Evolutionary conservation across 2,797 vertebrate genomes (phyloP).

Genomic region (Lithobates sylvaticus): DNA sequence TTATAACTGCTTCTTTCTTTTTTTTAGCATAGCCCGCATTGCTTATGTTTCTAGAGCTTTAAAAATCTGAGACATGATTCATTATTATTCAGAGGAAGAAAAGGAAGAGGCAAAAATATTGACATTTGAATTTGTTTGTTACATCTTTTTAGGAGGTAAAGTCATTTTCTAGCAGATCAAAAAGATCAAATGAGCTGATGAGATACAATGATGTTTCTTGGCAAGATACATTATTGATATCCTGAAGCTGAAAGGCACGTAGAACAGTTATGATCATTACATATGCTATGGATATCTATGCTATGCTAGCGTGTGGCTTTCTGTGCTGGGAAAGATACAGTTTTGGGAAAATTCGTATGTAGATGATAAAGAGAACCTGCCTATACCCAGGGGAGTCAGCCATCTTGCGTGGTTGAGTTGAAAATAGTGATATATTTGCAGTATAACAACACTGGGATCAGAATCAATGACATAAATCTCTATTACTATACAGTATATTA

Average conservation of each 20-base stretch:
- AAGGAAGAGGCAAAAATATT: conserved; percentile 45
- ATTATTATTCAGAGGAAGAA: conserved; percentile 48
- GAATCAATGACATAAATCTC: too few relatives aligned
- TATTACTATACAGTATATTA: too few relatives aligned
- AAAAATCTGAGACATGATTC: conserved; percentile 28
- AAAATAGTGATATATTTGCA: too few relatives aligned
- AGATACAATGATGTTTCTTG: conserved; percentile 43
- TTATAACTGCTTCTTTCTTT: conserved; percentile 15
- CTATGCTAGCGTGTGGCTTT: conserved; percentile 27
- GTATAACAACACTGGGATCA: too few relatives aligned
- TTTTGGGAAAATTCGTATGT: not conserved
- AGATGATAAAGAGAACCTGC: not conserved
- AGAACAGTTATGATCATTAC: conserved; percentile 44
- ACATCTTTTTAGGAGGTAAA: conserved; percentile 46
- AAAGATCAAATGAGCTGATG: conserved; percentile 54
- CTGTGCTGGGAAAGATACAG: not conserved
- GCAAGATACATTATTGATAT: conserved; percentile 48
- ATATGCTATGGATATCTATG: conserved; percentile 33
- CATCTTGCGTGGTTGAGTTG: not conserved
- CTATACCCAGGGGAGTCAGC: not conserved
- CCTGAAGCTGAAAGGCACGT: conserved; percentile 22
- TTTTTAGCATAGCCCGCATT: conserved; percentile 11
- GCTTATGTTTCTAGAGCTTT: conserved; percentile 21
- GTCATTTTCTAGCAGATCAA: conserved; percentile 48
- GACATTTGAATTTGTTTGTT: conserved; percentile 53